A percentile compares a stretch with the other conserved stretches of the same genome.
These are phyloP conservation scores for Latrodectus geometricus DNA, from an alignment of 1,140 invertebrate species.

Conservation along the genomic window DNA sequence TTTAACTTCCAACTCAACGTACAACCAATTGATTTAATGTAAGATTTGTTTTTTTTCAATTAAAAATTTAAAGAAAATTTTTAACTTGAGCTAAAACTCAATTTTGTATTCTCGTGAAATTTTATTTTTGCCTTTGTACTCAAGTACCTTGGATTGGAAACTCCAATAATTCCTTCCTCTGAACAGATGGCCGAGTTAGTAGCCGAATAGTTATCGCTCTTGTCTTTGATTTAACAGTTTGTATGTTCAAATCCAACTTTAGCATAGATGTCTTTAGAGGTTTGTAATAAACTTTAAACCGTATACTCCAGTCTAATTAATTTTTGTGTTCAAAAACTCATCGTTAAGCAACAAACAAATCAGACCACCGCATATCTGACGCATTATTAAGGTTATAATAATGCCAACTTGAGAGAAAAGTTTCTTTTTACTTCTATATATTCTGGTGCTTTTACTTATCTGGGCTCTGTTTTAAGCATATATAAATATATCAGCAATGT, in stretches of 20 bases:
- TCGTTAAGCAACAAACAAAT: too few species aligned
- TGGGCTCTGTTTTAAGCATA: background rate
- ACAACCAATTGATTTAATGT: slow-evolving; percentile 32
- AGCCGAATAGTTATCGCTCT: too few species aligned
- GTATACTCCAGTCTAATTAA: too few species aligned
- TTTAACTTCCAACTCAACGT: slow-evolving; percentile 40
- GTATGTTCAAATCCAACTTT: too few species aligned
- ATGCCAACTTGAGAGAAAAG: slow-evolving; percentile 30
- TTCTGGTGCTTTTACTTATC: background rate
- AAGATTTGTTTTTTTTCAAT: slow-evolving; percentile 2
- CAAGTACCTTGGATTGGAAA: slow-evolving; percentile 54
- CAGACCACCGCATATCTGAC: slow-evolving; percentile 49
- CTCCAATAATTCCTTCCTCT: slow-evolving; percentile 59
- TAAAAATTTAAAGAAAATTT: background rate
- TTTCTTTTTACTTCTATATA: background rate
- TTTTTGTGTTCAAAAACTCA: too few species aligned
- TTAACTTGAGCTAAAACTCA: background rate
- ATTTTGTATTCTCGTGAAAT: slow-evolving; percentile 35
- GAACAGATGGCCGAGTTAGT: too few species aligned
- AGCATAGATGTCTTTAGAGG: too few species aligned
- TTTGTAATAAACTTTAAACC: too few species aligned
- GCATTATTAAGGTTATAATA: slow-evolving; percentile 51
- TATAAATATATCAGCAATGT: background rate
- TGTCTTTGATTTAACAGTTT: too few species aligned
- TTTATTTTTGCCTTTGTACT: slow-evolving; percentile 53